phyloP scores from a whole-genome alignment of 2,113 vertebrate genomes.

The Ochotona princeps region DNA sequence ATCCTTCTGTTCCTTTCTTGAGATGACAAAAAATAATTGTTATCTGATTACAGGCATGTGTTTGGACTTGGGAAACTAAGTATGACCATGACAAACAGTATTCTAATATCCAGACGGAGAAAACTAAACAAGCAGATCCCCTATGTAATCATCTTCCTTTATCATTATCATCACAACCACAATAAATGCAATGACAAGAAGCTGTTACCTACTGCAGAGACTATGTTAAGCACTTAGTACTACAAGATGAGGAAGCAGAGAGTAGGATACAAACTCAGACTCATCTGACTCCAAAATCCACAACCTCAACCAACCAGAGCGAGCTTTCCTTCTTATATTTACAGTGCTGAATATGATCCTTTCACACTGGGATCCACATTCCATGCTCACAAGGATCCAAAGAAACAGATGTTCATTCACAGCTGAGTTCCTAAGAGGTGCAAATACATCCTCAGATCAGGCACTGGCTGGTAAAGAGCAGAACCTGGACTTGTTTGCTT shows the following conservation, averaged over 20 bases:
- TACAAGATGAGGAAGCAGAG: background rate
- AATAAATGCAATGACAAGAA: background rate
- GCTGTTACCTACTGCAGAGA: background rate
- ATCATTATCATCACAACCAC: background rate
- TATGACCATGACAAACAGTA: background rate
- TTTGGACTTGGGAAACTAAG: background rate
- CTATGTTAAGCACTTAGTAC: background rate
- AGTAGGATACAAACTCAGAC: conserved; percentile 10
- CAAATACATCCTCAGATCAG: background rate
- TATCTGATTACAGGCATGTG: background rate
- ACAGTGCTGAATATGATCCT: background rate
- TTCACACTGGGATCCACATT: background rate
- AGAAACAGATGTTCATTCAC: background rate
- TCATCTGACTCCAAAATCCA: background rate
- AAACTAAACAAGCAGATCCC: background rate
- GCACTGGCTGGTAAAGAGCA: background rate
- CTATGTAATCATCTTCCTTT: background rate
- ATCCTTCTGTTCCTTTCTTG: background rate
- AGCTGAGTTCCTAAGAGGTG: background rate
- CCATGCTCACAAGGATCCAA: background rate
- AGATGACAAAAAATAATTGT: background rate
- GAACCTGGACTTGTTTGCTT: background rate
- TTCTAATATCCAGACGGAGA: background rate
- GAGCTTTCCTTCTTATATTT: background rate
- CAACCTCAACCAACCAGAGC: background rate